Conservation (phyloP, 1,140 invertebrate species). For the Myzus persicae region DNA sequence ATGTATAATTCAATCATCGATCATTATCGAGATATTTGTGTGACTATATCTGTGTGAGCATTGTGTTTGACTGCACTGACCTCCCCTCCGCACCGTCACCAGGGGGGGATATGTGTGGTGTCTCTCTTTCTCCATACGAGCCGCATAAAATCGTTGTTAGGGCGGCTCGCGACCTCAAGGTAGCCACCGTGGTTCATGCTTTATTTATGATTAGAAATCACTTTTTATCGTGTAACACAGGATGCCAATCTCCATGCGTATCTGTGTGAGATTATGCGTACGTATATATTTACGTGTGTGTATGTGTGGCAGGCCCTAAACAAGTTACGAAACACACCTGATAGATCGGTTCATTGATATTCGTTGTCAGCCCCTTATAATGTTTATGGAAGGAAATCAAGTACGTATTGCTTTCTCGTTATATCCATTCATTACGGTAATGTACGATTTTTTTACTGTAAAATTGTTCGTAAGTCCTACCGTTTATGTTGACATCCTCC, state of each 20-base stretch:
- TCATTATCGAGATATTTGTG: conserved; percentile 37
- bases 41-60: not conserved
- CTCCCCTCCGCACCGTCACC: not conserved
- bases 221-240: conserved; percentile 51
- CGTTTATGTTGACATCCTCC: not conserved
- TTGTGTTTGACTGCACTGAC: conserved; percentile 28
- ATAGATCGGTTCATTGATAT: conserved; percentile 57
- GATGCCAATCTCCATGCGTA: conserved; percentile 52
- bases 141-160: not conserved
- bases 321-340: conserved; percentile 46
- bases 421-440: not conserved
- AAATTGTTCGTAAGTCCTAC: not conserved
- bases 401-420: conserved; percentile 14
- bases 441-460: not conserved
- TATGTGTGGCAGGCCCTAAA: conserved; percentile 33
- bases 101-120: not conserved
- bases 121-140: conserved; percentile 7
- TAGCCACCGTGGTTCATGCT: conserved; percentile 42
- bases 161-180: conserved; percentile 42
- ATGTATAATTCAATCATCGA: conserved; percentile 53
- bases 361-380: not conserved
- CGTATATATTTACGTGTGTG: not conserved
- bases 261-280: not conserved
- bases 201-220: conserved; percentile 59
- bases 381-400: not conserved